phyloP scores from a whole-genome alignment of 2,797 vertebrate genomes.

The Xerus rutilus region DNA sequence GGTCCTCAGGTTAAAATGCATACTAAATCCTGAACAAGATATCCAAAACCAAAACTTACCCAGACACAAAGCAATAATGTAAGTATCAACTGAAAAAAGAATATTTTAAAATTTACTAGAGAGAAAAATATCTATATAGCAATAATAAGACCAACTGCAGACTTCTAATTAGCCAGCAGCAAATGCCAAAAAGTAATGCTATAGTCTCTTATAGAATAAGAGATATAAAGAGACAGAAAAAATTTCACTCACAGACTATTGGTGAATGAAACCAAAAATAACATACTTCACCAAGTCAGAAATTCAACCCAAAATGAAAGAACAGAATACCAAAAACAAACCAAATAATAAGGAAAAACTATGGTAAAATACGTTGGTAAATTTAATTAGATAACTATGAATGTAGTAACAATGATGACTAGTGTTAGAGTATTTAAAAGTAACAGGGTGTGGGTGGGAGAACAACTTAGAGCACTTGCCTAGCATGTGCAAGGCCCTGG shows the following conservation, averaged over 20 bases:
- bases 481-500: too few species aligned
- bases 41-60: neutral
- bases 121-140: neutral
- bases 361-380: neutral
- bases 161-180: neutral
- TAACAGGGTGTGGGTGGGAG: neutral
- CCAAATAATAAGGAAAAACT: constrained; percentile 9
- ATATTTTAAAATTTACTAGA: neutral
- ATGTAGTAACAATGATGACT: neutral
- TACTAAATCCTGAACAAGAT: neutral
- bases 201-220: neutral
- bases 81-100: constrained; percentile 16
- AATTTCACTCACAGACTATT: constrained; percentile 1
- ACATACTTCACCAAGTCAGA: neutral
- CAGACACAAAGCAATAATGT: neutral
- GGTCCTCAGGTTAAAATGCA: neutral
- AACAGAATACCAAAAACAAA: neutral
- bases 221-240: neutral
- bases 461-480: neutral
- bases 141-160: neutral
- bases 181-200: neutral
- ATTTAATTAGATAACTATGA: constrained; percentile 12
- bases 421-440: neutral
- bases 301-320: neutral
- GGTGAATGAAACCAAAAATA: neutral